These are phyloP conservation scores for Hypothenemus hampei DNA, from an alignment of 1,140 invertebrate species.

Conservation along the genomic window DNA sequence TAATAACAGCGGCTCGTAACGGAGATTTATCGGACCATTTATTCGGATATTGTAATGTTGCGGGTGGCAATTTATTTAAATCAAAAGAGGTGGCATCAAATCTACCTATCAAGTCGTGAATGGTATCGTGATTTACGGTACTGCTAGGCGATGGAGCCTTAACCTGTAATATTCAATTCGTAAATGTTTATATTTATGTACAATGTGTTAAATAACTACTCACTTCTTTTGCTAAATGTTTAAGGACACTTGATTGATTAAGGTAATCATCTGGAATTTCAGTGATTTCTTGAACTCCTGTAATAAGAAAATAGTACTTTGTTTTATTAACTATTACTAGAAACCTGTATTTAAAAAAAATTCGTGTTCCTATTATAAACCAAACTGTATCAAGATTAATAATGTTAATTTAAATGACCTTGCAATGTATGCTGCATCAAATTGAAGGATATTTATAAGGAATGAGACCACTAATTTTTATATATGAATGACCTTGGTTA, in stretches of 20 bases:
- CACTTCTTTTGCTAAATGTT: slow-evolving; percentile 76
- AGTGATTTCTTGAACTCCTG: slow-evolving; percentile 65
- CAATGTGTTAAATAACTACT: not conserved
- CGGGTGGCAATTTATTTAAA: slow-evolving; percentile 34
- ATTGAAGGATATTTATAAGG: too few relatives aligned
- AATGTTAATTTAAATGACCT: not conserved
- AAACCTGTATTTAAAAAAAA: too few relatives aligned
- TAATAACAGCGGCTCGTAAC: slow-evolving; percentile 32
- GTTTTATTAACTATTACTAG: too few relatives aligned
- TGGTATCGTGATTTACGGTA: slow-evolving; percentile 24
- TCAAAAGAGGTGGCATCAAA: slow-evolving; percentile 33
- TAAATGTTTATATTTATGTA: not conserved
- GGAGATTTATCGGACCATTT: slow-evolving; percentile 42
- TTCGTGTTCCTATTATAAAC: too few relatives aligned
- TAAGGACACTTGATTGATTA: slow-evolving; percentile 76
- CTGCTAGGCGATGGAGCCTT: slow-evolving; percentile 50
- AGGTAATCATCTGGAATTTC: slow-evolving; percentile 83
- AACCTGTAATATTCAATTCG: slow-evolving; percentile 37
- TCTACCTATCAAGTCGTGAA: slow-evolving; percentile 25
- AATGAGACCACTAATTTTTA: too few relatives aligned
- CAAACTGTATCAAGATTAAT: not conserved
- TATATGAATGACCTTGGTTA: too few relatives aligned
- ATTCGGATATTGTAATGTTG: slow-evolving; percentile 40
- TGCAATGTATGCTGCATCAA: too few relatives aligned
- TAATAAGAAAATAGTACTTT: slow-evolving; percentile 23